A percentile compares a stretch with the other conserved stretches of the same genome.
phyloP scores from a whole-genome alignment of 2,888 invertebrate genomes.

The Clostera curtula region DNA sequence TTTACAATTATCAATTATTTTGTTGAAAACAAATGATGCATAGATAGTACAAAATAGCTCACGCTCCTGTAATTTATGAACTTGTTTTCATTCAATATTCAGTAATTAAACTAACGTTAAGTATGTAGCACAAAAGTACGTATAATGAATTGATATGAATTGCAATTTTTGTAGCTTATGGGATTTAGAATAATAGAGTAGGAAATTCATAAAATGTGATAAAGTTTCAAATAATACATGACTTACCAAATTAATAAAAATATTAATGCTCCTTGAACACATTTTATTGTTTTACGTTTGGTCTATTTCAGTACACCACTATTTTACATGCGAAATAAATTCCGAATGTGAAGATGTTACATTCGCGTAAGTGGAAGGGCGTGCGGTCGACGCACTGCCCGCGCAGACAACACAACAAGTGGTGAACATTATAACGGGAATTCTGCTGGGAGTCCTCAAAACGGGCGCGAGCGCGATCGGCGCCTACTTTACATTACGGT shows the following conservation, averaged over 20 bases:
- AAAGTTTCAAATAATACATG: conserved; percentile 1
- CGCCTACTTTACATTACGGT: conserved; percentile 42
- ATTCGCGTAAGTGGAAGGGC: conserved; percentile 67
- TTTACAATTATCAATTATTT: too few relatives aligned
- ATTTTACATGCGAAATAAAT: conserved; percentile 56
- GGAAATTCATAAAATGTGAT: neutral
- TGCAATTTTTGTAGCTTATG: neutral
- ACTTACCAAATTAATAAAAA: conserved; percentile 60
- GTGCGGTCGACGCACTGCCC: conserved; percentile 73
- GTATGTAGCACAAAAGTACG: neutral
- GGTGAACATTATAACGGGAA: conserved; percentile 71
- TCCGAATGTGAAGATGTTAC: conserved; percentile 59
- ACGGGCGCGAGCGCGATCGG: conserved; percentile 43
- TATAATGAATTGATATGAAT: neutral
- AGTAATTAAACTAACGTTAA: neutral
- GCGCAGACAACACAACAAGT: conserved; percentile 69
- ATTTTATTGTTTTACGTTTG: conserved; percentile 46
- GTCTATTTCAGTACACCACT: conserved; percentile 38
- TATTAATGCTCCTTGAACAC: conserved; percentile 49
- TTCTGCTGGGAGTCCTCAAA: conserved; percentile 60
- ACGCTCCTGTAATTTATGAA: too few relatives aligned
- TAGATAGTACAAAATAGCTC: too few relatives aligned
- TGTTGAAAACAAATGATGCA: too few relatives aligned
- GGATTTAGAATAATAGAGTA: neutral
- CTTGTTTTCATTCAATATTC: too few relatives aligned